Conservation (phyloP, 1,140 invertebrate species). For the Ladona fulva region DNA sequence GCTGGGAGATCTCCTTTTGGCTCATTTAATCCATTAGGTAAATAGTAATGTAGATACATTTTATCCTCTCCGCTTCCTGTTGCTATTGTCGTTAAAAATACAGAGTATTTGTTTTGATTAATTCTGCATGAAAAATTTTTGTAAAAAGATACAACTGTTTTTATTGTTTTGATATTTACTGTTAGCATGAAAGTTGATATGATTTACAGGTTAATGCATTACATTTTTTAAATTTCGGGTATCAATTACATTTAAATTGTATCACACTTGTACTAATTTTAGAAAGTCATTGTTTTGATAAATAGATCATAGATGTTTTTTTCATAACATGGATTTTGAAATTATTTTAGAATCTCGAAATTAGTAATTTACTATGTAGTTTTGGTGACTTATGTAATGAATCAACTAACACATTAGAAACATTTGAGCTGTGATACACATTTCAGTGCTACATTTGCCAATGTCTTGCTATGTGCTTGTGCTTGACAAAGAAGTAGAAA, state of each 20-base stretch:
- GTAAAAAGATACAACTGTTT: not conserved
- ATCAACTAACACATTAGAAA: slow-evolving; percentile 3
- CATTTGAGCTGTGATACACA: not conserved
- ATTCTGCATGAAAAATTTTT: not conserved
- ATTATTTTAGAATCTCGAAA: no score
- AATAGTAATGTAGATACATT: not conserved
- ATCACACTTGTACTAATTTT: no score
- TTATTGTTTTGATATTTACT: not conserved
- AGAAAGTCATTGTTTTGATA: no score
- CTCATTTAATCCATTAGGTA: not conserved
- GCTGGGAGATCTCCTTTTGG: not conserved
- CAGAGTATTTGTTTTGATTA: not conserved
- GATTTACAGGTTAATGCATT: not conserved
- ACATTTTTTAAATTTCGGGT: not conserved
- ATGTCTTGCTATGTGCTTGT: slow-evolving; percentile 1
- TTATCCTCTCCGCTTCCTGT: not conserved
- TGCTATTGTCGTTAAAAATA: not conserved
- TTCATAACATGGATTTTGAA: no score
- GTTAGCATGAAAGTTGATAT: not conserved
- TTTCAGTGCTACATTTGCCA: not conserved
- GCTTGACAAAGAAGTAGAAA: not conserved
- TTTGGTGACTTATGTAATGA: no score
- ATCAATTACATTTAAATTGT: no score
- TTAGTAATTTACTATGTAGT: no score
- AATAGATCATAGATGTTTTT: no score